Conservation (phyloP, 2,113 vertebrate genomes). For the human (Homo sapiens) region DNA sequence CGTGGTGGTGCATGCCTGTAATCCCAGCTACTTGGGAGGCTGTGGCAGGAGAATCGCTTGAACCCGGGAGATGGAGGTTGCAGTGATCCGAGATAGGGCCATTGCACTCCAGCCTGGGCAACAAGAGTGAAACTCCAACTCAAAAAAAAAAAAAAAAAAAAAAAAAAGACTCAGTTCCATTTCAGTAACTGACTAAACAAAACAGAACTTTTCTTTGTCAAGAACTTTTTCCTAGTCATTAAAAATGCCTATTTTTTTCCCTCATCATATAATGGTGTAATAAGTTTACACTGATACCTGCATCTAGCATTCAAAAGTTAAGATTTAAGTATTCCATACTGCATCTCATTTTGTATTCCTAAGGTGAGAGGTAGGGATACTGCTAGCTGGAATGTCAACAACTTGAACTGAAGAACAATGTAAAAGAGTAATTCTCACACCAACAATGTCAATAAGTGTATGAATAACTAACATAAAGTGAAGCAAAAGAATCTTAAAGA, state of each 20-base stretch:
- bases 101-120: too few species aligned
- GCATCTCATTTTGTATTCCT: not conserved
- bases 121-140: too few species aligned
- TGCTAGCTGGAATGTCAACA: not conserved
- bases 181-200: slow-evolving; percentile 21
- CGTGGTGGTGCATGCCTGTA: too few species aligned
- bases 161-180: slow-evolving; percentile 1
- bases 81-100: too few species aligned
- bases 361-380: not conserved
- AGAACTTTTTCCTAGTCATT: slow-evolving; percentile 10
- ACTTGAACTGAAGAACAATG: not conserved
- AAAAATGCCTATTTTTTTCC: not conserved
- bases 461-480: not conserved
- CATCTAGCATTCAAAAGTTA: not conserved
- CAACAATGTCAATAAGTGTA: not conserved
- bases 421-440: not conserved
- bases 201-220: not conserved
- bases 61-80: too few species aligned
- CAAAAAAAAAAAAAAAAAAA: too few species aligned
- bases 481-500: not conserved
- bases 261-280: not conserved
- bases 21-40: too few species aligned
- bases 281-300: not conserved
- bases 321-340: not conserved
- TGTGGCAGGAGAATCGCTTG: too few species aligned